A percentile compares a stretch with the other conserved stretches of the same genome.
These are phyloP conservation scores for Apteryx owenii DNA, from an alignment of 2,113 vertebrate genomes.

Conservation along the genomic window DNA sequence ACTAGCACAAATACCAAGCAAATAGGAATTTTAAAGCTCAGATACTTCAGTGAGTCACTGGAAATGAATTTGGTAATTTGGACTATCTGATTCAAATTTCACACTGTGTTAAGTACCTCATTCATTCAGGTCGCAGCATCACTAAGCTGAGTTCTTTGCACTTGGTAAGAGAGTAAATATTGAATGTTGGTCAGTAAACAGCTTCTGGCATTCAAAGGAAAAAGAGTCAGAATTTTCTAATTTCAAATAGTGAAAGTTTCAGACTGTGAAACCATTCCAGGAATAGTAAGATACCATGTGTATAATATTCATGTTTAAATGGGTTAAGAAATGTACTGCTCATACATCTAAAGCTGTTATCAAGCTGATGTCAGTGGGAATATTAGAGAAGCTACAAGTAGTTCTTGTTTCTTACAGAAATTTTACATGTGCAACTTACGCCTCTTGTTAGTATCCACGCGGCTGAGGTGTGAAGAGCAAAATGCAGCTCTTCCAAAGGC, in stretches of 20 bases:
- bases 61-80: conserved; percentile 41
- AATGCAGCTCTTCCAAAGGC: neutral
- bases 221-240: neutral
- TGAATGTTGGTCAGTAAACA: neutral
- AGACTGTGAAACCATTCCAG: neutral
- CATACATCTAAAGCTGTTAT: neutral
- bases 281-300: neutral
- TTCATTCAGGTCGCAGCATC: neutral
- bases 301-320: neutral
- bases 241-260: conserved; percentile 2
- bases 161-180: neutral
- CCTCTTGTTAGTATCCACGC: neutral
- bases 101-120: neutral
- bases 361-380: neutral
- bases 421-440: neutral
- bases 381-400: neutral
- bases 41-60: conserved; percentile 34
- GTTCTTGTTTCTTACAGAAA: neutral
- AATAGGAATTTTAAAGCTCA: conserved; percentile 15
- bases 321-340: neutral
- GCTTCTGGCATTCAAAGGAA: neutral
- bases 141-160: neutral
- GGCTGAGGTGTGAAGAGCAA: neutral
- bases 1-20: neutral
- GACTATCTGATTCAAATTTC: neutral